A percentile compares a stretch with the other conserved stretches of the same genome.
phyloP scores from a whole-genome alignment of 2,113 vertebrate species.

The Vimba vimba region DNA sequence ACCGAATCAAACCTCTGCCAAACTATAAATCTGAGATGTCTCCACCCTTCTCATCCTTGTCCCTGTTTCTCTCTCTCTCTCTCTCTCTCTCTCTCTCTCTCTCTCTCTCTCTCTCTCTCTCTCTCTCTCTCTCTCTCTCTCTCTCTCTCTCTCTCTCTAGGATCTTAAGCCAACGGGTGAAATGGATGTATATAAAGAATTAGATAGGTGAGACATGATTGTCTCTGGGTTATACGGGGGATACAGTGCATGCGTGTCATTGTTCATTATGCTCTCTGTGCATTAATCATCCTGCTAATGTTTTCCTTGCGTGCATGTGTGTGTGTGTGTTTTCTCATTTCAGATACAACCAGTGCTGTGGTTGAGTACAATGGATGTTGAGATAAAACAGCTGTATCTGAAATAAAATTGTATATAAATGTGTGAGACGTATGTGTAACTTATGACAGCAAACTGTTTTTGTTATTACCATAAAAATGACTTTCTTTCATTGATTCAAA shows the following conservation, averaged over 20 bases:
- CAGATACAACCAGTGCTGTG: constrained; percentile 72
- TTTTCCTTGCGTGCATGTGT: constrained; percentile 44
- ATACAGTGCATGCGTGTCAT: constrained; percentile 7
- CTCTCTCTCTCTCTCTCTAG: constrained; percentile 63
- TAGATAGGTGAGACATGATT: constrained; percentile 72
- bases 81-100: constrained; percentile 46
- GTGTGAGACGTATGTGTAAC: background rate
- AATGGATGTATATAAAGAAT: constrained; percentile 76
- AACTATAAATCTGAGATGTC: constrained; percentile 62
- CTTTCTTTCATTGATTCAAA: background rate
- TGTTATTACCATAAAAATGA: background rate
- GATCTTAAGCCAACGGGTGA: constrained; percentile 77
- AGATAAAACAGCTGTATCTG: background rate
- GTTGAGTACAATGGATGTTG: constrained; percentile 56
- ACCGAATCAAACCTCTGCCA: constrained; percentile 63
- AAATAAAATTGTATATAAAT: background rate
- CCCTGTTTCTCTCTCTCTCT: constrained; percentile 44
- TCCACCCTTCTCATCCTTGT: constrained; percentile 41
- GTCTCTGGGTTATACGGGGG: constrained; percentile 57
- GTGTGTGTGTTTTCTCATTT: constrained; percentile 59
- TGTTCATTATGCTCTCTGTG: constrained; percentile 24
- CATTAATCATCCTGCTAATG: constrained; percentile 31
- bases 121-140: constrained; percentile 35
- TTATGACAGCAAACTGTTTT: background rate
- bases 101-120: constrained; percentile 54